Conservation (phyloP, 2,888 invertebrate species). For the Nephrotoma appendiculata region DNA sequence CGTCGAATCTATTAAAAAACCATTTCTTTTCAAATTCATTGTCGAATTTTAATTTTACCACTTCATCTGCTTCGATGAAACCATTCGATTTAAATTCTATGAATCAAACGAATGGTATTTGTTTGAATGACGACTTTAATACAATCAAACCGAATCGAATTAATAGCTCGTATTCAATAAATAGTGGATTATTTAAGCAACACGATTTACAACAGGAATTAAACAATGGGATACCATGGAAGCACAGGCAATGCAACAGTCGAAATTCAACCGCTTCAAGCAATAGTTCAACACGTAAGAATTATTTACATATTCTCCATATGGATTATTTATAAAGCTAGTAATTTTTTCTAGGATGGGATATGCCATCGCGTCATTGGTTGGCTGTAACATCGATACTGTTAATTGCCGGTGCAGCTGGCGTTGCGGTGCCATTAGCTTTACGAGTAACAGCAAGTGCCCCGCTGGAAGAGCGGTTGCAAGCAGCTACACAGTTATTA, state of each 20-base stretch:
- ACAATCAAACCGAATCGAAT: conserved; percentile 14
- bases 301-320: not conserved
- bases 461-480: conserved; percentile 59
- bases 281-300: conserved; percentile 32
- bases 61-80: conserved; percentile 10
- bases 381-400: conserved; percentile 61
- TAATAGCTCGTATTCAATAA: not conserved
- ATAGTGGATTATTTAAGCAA: conserved; percentile 21
- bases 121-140: conserved; percentile 13
- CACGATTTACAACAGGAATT: not conserved
- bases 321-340: not conserved
- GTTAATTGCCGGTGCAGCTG: conserved; percentile 62
- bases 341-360: conserved; percentile 33
- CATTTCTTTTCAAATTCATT: conserved; percentile 32
- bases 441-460: conserved; percentile 57
- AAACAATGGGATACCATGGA: conserved; percentile 31
- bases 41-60: conserved; percentile 26
- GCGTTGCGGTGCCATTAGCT: conserved; percentile 66
- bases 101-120: not conserved
- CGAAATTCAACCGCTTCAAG: conserved; percentile 32
- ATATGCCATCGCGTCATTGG: conserved; percentile 50
- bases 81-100: not conserved
- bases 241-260: conserved; percentile 32
- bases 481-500: conserved; percentile 54
- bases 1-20: conserved; percentile 13